phyloP scores from a whole-genome alignment of 1,140 invertebrate genomes.

The Diorhabda sublineata region DNA sequence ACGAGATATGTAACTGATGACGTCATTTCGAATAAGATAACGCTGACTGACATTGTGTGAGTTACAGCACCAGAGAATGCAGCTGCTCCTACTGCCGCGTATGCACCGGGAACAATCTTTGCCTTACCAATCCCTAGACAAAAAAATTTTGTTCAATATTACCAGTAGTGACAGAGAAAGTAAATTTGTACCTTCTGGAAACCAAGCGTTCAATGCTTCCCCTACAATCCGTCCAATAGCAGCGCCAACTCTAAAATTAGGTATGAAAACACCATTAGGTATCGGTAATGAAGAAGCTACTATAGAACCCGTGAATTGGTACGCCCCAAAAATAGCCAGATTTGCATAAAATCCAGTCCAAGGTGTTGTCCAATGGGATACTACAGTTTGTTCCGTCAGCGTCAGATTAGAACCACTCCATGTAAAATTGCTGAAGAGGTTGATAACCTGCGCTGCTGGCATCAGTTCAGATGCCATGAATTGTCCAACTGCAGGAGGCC shows the following conservation, averaged over 20 bases:
- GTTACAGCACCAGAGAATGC: slow-evolving; percentile 95
- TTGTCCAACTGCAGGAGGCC: slow-evolving; percentile 79
- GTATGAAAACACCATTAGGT: slow-evolving; percentile 92
- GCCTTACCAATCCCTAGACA: slow-evolving; percentile 63
- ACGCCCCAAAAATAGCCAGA: slow-evolving; percentile 75
- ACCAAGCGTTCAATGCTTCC: slow-evolving; percentile 87
- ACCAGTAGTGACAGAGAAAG: not conserved
- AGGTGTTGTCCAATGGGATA: slow-evolving; percentile 84
- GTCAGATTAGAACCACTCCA: slow-evolving; percentile 78
- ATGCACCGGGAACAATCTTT: slow-evolving; percentile 87
- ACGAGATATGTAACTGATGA: slow-evolving; percentile 84
- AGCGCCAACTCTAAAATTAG: slow-evolving; percentile 90
- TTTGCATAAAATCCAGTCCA: slow-evolving; percentile 79
- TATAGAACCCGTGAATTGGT: slow-evolving; percentile 89
- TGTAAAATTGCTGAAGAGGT: slow-evolving; percentile 93
- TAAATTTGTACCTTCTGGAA: slow-evolving; percentile 57
- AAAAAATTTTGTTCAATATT: not conserved
- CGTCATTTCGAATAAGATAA: slow-evolving; percentile 98
- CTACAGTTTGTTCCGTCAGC: slow-evolving; percentile 76
- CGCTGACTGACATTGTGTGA: slow-evolving; percentile 94
- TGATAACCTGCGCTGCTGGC: slow-evolving; percentile 76
- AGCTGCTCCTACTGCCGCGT: slow-evolving; percentile 87
- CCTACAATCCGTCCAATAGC: slow-evolving; percentile 86
- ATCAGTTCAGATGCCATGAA: slow-evolving; percentile 83
- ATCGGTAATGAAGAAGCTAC: slow-evolving; percentile 91